Percentiles rank a stretch among this genome's conserved stretches.
Conservation (phyloP, 2,113 vertebrate species). For the Pipa parva region DNA sequence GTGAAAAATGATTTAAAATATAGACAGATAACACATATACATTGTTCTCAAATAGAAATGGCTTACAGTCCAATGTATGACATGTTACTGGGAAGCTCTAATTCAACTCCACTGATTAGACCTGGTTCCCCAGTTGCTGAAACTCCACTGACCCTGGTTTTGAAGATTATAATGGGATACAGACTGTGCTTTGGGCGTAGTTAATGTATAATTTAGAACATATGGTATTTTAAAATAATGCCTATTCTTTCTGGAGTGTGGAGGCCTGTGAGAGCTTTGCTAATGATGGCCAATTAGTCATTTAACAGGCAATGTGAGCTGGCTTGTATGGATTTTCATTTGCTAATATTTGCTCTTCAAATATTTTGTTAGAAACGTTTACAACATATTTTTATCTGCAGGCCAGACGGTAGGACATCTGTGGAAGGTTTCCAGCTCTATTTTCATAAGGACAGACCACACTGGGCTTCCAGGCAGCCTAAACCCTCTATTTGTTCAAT, state of each 20-base stretch:
- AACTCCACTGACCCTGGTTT: conserved; percentile 47
- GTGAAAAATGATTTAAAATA: no score
- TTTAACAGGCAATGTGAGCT: conserved; percentile 73
- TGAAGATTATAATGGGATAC: conserved; percentile 59
- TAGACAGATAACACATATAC: no score
- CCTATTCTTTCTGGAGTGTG: conserved; percentile 68
- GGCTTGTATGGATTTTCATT: conserved; percentile 55
- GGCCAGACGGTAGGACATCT: conserved; percentile 73
- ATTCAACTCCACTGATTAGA: conserved; percentile 24
- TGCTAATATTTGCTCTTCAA: conserved; percentile 56
- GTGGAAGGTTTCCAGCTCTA: conserved; percentile 63
- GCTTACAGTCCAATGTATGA: no score
- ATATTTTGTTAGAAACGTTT: conserved; percentile 73
- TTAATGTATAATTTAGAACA: conserved; percentile 93
- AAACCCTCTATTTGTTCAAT: conserved; percentile 71
- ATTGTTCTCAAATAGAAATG: no score
- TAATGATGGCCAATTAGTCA: conserved; percentile 94
- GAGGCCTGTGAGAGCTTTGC: conserved; percentile 73
- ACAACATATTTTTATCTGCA: conserved; percentile 75
- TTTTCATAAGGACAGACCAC: conserved; percentile 60
- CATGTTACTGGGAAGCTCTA: conserved; percentile 9
- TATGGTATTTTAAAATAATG: conserved; percentile 79
- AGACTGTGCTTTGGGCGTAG: conserved; percentile 53
- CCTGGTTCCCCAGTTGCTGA: conserved; percentile 35
- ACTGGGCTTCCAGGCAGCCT: conserved; percentile 57